phyloP scores from a whole-genome alignment of 2,888 invertebrate species.

The Piscicola geometra region DNA sequence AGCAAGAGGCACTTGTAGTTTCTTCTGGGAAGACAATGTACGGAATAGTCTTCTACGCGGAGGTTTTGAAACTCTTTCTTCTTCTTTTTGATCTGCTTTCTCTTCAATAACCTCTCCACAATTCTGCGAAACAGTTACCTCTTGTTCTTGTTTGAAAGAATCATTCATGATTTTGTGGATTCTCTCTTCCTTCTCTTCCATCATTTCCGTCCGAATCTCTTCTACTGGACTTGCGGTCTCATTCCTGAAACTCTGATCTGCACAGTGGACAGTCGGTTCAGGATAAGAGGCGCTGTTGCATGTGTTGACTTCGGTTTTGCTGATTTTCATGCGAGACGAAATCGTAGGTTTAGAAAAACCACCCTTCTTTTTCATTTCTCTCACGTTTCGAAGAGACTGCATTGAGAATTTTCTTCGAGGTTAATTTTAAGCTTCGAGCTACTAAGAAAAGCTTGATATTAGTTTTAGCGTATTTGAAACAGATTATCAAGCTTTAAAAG shows the following conservation, averaged over 20 bases:
- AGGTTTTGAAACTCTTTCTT: no score
- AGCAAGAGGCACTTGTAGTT: not conserved
- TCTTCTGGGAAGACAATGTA: constrained; percentile 1
- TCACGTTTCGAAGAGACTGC: no score
- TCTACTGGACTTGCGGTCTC: not conserved
- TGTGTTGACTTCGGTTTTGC: not conserved
- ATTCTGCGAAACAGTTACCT: no score
- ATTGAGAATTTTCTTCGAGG: no score
- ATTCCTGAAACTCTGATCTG: not conserved
- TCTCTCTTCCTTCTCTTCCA: not conserved
- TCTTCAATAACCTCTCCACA: not conserved
- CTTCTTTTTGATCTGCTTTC: no score
- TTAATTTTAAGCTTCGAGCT: no score
- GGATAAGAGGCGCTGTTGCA: not conserved
- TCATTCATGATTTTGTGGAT: not conserved
- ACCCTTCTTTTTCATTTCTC: no score
- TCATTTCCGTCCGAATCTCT: not conserved
- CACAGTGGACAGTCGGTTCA: not conserved
- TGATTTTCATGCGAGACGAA: not conserved
- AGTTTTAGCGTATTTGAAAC: no score
- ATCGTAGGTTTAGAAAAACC: not conserved
- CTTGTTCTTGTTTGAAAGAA: not conserved
- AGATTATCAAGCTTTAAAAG: no score
- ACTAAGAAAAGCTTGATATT: no score
- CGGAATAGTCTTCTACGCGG: not conserved